Base-by-base conservation (phyloP, 2,113 vertebrate genomes). In the Albula goreensis region DNA sequence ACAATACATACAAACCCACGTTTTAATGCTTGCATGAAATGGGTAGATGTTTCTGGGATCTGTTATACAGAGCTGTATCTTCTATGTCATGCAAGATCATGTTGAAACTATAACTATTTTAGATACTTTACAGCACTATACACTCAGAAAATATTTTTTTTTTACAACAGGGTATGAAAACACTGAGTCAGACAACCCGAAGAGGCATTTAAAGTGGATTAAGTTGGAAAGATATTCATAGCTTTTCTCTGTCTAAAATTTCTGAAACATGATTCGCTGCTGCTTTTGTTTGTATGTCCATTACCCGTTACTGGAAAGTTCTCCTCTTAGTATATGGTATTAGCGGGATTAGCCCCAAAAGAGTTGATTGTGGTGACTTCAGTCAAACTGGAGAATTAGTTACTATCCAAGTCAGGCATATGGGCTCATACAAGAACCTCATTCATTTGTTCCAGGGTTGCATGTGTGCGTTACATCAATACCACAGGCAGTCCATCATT, bases 341-440 rank as follows among this genome's bases (percentile, higher is more conserved):
- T 85, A 78, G 70, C 8, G 17, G 74, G 50, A 85, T 85, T 78
- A 85, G 70, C 74, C 52, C 50, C 52, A 78, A 41, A 25, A 22
- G 15, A n/a, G 53, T 53, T 57, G 17, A 11, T 25, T 56, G 74
- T n/a, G 15, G 52, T n/a, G 83, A 85, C 79, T 17, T 78, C 51
- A 31, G 56, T 85, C 70, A 78, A 79, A 50, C 50, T 31, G 50
- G 70, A 85, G 79, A 85, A 85, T 79, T 49, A 79, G 50, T 79
- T 56, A 25, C 83, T 41, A 53, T 85, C 74, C 25, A 41, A 78
- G 25, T 7, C n/a, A 49, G 31, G 49, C 51, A 0, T 53, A 41
- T 56, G 78, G 52, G 70, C 70, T 48, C 8, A 50, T 51, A 17
- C 50, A 41, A 56, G 70, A 78, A 78, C 78, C 70, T 50, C 77